Base-by-base conservation (phyloP, 2,888 invertebrate genomes). In the Drosophila stalkeri region DNA sequence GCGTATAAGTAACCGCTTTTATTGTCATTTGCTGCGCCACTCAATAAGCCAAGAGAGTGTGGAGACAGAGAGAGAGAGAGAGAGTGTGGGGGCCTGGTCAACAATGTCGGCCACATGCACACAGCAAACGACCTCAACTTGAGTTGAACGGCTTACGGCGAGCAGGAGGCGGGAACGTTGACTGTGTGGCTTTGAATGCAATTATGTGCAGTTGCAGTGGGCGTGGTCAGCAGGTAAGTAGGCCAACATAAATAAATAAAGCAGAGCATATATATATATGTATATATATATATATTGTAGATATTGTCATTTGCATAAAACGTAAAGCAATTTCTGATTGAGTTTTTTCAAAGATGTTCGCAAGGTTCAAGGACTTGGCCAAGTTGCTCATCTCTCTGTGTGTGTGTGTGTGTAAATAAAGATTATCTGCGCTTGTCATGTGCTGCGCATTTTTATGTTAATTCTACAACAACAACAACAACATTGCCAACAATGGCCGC, bases 381-480 rank as follows among this genome's bases (percentile, higher is more conserved):
- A 46, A 33, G 62, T 14, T n/a, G 54, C 23, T 3, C 16, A 16
- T 5, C 4, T 18, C 5, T 43, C 18, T 11, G 18, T 46, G 16
- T 46, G 23, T 16, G 16, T 46, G 43, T 20, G 12, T 44, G 20
- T 57, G 68, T 72, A 74, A 82, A 86, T 89, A 90, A 82, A 87
- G 89, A 90, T 87, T 80, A 89, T 90, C 90, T 86, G 80, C 76
- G 9, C 23, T 8, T 23, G 12, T 27, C 64, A 56, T 62, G 65
- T 41, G 82, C 64, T 65, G 76, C 70, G 89, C 89, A 89, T 87
- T 87, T 80, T 89, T 87, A 84, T 84, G 84, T 87, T 89, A 89
- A 89, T 84, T 86, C 72, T 57, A 65, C 55, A 55, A 16, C n/a
- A 68, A 37, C 41, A 16, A 47, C 31, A 39, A n/a, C 20, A 52